Base-by-base conservation (phyloP, 2,113 vertebrate genomes). In the Ceyx margarethae region DNA sequence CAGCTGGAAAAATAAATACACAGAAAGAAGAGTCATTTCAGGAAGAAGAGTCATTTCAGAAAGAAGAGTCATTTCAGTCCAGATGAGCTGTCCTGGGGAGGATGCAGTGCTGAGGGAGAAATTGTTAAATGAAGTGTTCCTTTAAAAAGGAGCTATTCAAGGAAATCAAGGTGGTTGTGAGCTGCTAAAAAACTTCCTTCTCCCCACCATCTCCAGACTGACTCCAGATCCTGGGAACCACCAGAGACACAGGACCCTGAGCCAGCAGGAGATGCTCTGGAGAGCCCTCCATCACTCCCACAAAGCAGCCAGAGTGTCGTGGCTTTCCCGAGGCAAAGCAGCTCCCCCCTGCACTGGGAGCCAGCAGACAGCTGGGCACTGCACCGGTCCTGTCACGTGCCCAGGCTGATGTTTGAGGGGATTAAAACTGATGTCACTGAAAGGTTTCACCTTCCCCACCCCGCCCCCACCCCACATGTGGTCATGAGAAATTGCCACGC, bases 161-260 rank as follows among this genome's bases (percentile, higher is more conserved):
- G 85, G 68, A 80, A 91, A 87, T 6, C 43, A 33, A 46, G 25
- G n/a, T 91, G 13, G 3, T 7, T 83, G 53, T 40, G 51, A 23
- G 64, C 87, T 72, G 57, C 68, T 88, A 40, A 94, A 90, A 90
- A 79, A 56, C 88, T 68, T 91, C 90, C 83, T 88, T 85, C 66
- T 72, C 60, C 54, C 28, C 43, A 60, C 4, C 12, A 35, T 61
- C 51, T 69, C 57, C 64, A 31, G 10, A 58, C 53, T 5, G 14
- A 29, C n/a, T 35, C 57, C 2, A 6, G 25, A 8, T 71, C 68
- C 73, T 28, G 69, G 1, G 23, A 72, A 78, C 26, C 65, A 48
- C 26, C 45, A 79, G 9, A 18, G 66, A 61, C 7, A 28, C 50
- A 29, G 76, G 50, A 56, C 62, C 79, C 45, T 0, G 68, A 79